A percentile compares a stretch with the other conserved stretches of the same genome.
phyloP scores from a whole-genome alignment of 2,888 invertebrate species.

The Sinodicranocentrus sp. region DNA sequence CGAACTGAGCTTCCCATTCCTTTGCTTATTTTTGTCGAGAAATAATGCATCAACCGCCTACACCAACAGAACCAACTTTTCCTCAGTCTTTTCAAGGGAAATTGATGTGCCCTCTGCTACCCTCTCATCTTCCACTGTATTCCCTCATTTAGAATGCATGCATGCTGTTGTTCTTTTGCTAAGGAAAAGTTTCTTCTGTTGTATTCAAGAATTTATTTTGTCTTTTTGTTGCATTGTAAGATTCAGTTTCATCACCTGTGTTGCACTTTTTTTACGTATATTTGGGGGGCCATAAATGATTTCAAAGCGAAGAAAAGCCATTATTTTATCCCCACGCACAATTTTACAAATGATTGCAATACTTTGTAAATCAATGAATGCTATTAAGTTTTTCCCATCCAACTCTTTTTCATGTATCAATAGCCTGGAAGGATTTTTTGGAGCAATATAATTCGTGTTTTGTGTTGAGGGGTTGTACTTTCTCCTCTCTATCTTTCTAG shows the following conservation, averaged over 20 bases:
- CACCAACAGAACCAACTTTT: slow-evolving; percentile 20
- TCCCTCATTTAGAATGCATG: slow-evolving; percentile 39
- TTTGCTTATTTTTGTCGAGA: slow-evolving; percentile 6
- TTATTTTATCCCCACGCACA: slow-evolving; percentile 4
- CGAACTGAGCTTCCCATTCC: no score
- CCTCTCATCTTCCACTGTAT: background rate
- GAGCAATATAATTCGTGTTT: no score
- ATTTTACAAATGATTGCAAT: slow-evolving; percentile 22
- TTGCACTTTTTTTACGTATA: background rate
- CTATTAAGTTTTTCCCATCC: no score
- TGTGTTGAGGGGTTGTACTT: no score
- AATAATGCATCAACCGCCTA: slow-evolving; percentile 26
- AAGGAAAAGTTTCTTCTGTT: no score
- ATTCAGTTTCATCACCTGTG: slow-evolving; percentile 37
- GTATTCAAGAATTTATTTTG: no score
- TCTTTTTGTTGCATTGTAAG: background rate
- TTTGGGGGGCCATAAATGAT: slow-evolving; percentile 13
- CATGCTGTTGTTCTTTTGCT: no score
- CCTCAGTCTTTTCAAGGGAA: slow-evolving; percentile 26
- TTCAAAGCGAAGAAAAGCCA: slow-evolving; percentile 1
- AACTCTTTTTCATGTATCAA: no score
- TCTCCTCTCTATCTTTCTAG: background rate
- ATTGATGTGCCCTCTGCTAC: slow-evolving; percentile 51
- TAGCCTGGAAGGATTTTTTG: no score
- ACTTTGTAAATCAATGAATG: no score